Conservation (phyloP, 2,888 invertebrate genomes). For the Scaptomyza caliginosa region DNA sequence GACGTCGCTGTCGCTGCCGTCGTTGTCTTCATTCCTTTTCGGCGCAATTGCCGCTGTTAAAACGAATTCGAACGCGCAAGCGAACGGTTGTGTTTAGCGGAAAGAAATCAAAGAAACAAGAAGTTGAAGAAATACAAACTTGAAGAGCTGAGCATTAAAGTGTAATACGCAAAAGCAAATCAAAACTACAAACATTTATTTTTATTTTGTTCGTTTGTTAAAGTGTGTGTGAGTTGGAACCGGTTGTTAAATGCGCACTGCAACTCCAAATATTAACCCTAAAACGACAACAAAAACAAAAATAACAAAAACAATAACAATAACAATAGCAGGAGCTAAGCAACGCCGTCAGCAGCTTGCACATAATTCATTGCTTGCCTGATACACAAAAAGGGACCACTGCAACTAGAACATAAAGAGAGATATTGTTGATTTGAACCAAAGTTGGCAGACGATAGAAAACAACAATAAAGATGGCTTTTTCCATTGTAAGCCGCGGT, state of each 20-base stretch:
- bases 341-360: constrained; percentile 46
- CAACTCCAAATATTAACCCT: constrained; percentile 42
- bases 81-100: constrained; percentile 68
- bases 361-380: constrained; percentile 47
- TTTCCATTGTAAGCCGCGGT: constrained; percentile 75
- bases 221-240: constrained; percentile 44
- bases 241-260: constrained; percentile 66
- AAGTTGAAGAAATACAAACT: constrained; percentile 24
- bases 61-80: constrained; percentile 71
- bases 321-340: constrained; percentile 33
- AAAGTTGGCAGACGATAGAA: constrained; percentile 18
- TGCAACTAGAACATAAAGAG: constrained; percentile 7
- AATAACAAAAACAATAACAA: constrained; percentile 22
- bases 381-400: constrained; percentile 22
- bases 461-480: constrained; percentile 62
- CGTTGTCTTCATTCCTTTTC: constrained; percentile 58
- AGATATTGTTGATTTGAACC: constrained; percentile 19
- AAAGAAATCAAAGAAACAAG: constrained; percentile 35
- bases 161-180: constrained; percentile 54
- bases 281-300: constrained; percentile 27
- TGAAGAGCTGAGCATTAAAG: constrained; percentile 37
- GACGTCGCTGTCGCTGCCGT: constrained; percentile 10
- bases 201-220: constrained; percentile 11
- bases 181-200: constrained; percentile 39
- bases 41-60: constrained; percentile 54